A percentile compares a stretch with the other conserved stretches of the same genome.
Conservation (phyloP, 2,797 vertebrate species). For the Esox lucius region DNA sequence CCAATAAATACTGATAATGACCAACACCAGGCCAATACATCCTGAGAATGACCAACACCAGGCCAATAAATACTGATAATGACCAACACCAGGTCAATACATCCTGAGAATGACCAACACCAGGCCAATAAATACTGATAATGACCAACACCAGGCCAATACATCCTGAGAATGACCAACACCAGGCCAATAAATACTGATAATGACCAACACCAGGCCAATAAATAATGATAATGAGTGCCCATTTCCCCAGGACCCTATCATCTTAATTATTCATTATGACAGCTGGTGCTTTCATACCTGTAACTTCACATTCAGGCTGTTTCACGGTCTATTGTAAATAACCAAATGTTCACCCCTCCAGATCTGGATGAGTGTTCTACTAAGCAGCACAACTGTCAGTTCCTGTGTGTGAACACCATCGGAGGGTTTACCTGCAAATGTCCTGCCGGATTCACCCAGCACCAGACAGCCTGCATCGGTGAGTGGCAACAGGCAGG, state of each 20-base stretch:
- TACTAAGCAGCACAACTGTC: constrained; percentile 97
- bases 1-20: too few relatives aligned
- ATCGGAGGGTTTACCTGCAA: constrained; percentile 97
- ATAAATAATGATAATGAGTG: too few relatives aligned
- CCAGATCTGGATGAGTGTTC: constrained; percentile 96
- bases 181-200: too few relatives aligned
- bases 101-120: too few relatives aligned
- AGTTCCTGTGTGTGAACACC: constrained; percentile 97
- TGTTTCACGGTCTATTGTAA: background rate
- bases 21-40: too few relatives aligned
- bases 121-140: too few relatives aligned
- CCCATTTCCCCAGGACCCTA: background rate
- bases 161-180: too few relatives aligned
- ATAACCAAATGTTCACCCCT: constrained; percentile 29
- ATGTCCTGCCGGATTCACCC: constrained; percentile 95
- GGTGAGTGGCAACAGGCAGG: constrained; percentile 66
- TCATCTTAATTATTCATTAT: background rate
- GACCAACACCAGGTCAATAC: too few relatives aligned
- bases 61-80: too few relatives aligned
- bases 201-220: too few relatives aligned
- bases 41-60: too few relatives aligned
- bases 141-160: too few relatives aligned
- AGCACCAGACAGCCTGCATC: constrained; percentile 95
- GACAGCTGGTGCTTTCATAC: background rate
- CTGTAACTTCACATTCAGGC: background rate